A percentile compares a stretch with the other conserved stretches of the same genome.
These are phyloP conservation scores for Catocala nupta DNA, from an alignment of 2,888 invertebrate species.

Conservation along the genomic window DNA sequence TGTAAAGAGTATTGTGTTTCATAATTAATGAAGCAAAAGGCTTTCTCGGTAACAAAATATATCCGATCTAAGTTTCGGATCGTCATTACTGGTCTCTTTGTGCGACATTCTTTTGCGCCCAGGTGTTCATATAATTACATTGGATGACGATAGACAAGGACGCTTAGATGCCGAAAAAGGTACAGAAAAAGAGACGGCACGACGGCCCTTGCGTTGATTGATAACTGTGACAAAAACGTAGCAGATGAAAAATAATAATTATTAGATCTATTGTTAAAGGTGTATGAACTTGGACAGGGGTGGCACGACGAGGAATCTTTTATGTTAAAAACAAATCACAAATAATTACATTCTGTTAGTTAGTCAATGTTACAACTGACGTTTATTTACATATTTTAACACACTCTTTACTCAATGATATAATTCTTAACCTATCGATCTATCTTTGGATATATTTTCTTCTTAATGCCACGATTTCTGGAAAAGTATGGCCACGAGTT, in stretches of 20 bases:
- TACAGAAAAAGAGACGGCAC: slow-evolving; percentile 62
- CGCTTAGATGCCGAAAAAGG: slow-evolving; percentile 52
- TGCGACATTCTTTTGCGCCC: slow-evolving; percentile 87
- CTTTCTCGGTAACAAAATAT: slow-evolving; percentile 86
- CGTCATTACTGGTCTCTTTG: slow-evolving; percentile 86
- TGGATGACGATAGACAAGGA: slow-evolving; percentile 72
- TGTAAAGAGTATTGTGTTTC: slow-evolving; percentile 85
- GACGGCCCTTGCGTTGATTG: slow-evolving; percentile 84
- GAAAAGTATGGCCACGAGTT: too few relatives aligned
- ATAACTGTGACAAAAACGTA: slow-evolving; percentile 88
- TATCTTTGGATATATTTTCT: too few relatives aligned
- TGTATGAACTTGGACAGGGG: slow-evolving; percentile 80
- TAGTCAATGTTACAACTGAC: not conserved
- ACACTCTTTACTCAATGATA: too few relatives aligned
- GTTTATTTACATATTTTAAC: too few relatives aligned
- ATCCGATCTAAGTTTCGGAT: slow-evolving; percentile 85
- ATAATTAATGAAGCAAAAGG: slow-evolving; percentile 87
- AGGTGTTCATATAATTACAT: slow-evolving; percentile 87
- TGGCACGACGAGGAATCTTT: slow-evolving; percentile 54
- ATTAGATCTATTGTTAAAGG: slow-evolving; percentile 85
- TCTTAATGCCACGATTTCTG: too few relatives aligned
- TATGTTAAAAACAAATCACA: slow-evolving; percentile 20
- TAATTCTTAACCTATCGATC: too few relatives aligned
- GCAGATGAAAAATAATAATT: slow-evolving; percentile 88
- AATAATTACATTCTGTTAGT: not conserved